These are phyloP conservation scores for Patella caerulea DNA, from an alignment of 2,888 invertebrate species.

Conservation along the genomic window DNA sequence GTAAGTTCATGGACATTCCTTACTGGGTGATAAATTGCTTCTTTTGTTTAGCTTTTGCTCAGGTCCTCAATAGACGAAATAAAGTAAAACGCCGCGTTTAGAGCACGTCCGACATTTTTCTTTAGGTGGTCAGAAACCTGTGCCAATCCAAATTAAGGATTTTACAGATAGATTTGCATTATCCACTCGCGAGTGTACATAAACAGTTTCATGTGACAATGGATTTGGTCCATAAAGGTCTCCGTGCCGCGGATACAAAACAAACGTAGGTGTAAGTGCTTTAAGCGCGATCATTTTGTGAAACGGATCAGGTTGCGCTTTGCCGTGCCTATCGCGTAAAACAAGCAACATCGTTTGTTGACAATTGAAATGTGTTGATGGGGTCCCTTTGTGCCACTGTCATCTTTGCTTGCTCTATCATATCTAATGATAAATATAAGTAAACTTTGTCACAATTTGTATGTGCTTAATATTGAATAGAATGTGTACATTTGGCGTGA, in stretches of 20 bases:
- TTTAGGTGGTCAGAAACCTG: too few relatives aligned
- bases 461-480: not conserved
- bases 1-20: too few relatives aligned
- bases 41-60: too few relatives aligned
- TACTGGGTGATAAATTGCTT: too few relatives aligned
- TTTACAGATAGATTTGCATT: not conserved
- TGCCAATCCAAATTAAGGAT: too few relatives aligned
- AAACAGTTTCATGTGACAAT: not conserved
- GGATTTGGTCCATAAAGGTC: not conserved
- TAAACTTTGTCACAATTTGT: not conserved
- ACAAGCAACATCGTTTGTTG: not conserved
- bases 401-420: constrained; percentile 4
- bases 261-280: constrained; percentile 8
- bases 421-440: not conserved
- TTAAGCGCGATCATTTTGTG: not conserved
- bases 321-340: not conserved
- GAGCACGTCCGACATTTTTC: too few relatives aligned
- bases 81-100: too few relatives aligned
- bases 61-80: too few relatives aligned
- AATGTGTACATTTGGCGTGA: not conserved
- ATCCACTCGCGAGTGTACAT: not conserved
- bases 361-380: constrained; percentile 12
- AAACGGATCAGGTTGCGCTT: not conserved
- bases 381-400: not conserved
- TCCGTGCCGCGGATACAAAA: not conserved